Evolutionary conservation across 1,140 invertebrate species (phyloP).

Genomic region (Callitettix versicolor): DNA sequence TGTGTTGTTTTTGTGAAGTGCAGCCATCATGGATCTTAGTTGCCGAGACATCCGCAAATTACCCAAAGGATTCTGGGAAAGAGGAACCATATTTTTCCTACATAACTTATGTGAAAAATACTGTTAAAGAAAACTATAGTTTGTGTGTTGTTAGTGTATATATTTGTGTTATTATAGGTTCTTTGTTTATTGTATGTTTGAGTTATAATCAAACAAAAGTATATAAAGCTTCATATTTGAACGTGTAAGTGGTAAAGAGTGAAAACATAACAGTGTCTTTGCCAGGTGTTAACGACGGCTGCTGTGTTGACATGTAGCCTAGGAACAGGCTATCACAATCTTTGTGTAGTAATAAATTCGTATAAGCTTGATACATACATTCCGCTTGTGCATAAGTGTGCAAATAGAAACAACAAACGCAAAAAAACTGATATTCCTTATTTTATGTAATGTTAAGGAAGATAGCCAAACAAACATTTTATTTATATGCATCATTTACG

Average conservation of each 20-base stretch:
- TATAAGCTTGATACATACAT: too few relatives aligned
- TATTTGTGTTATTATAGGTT: background rate
- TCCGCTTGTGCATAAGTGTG: too few relatives aligned
- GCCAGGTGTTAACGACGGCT: conserved; percentile 12
- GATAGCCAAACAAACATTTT: background rate
- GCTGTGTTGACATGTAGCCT: conserved; percentile 15
- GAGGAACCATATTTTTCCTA: conserved; percentile 26
- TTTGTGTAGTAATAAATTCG: background rate
- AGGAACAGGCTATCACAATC: background rate
- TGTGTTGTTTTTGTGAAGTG: conserved; percentile 24
- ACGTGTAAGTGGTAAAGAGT: background rate
- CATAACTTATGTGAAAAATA: conserved; percentile 21
- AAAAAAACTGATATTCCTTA: conserved; percentile 4
- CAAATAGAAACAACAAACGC: too few relatives aligned
- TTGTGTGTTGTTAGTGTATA: conserved; percentile 4
- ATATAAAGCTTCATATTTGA: background rate
- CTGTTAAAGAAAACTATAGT: conserved; percentile 10
- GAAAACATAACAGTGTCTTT: conserved; percentile 12
- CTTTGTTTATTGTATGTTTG: background rate
- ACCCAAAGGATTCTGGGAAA: conserved; percentile 25
- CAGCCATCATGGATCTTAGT: conserved; percentile 22
- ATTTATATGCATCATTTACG: conserved; percentile 25
- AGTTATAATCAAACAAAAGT: background rate
- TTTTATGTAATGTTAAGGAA: conserved; percentile 22
- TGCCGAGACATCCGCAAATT: conserved; percentile 24